Base-by-base conservation (phyloP, 2,797 vertebrate species). In the Danio jaintianensis region DNA sequence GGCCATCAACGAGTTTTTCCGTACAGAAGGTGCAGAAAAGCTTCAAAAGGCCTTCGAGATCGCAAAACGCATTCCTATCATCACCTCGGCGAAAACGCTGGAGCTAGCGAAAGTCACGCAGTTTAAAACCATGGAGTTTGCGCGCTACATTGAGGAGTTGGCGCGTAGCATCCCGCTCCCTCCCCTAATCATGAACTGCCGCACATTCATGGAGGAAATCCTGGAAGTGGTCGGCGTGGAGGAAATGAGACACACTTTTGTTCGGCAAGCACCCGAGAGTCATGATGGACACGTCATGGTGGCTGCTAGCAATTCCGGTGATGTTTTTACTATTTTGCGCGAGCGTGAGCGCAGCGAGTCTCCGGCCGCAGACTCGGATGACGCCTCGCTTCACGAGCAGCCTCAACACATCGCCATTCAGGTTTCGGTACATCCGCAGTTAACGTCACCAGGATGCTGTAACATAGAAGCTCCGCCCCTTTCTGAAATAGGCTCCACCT, bases 111-210 rank as follows among this genome's bases (percentile, higher is more conserved):
- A 99, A 91, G 97, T 99, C 47, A 99, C 98, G 2, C 98, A 99
- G 91, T 99, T 99, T 91, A 99, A 99, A 89, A 99, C 98, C 84
- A 98, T 99, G 97, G 97, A 99, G 88, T 97, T 99, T 3, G 98
- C 98, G 4, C 95, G 97, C 47, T 99, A 99, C 79, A 99, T 99
- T 2, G 98, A 99, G 90, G 98, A 99, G 92, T 93, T 99, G 42
- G 98, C 98, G 0, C 93, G 96, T 63, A 99, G 98, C n/a, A 97
- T 99, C 82, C 98, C 98, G 7, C 93, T 99, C 85, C 98, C 98
- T 7, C 98, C 98, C 5, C 96, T 99, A 83, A 99, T 99, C 85
- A 98, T 97, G 95, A 99, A 98, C 92, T 99, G 98, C 87, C 96
- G 97, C 90, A 99, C 96, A 18, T 97, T 99, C 89, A 96, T 99